Conservation (phyloP, 2,113 vertebrate genomes). For the Numenius arquata region DNA sequence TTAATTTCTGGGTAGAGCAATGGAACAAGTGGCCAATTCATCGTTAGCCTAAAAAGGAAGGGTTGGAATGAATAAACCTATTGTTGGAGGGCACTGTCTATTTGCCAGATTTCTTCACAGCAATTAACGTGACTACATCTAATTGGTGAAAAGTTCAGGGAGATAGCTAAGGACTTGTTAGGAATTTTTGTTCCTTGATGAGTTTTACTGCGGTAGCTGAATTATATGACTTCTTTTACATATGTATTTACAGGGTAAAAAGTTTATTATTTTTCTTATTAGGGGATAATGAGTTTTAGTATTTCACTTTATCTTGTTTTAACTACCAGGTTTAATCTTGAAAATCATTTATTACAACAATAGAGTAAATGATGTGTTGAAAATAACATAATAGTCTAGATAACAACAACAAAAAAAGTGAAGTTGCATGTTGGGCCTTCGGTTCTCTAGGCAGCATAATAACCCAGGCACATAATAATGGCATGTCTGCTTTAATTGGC, state of each 20-base stretch:
- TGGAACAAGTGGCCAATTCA: constrained; percentile 52
- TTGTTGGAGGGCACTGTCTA: constrained; percentile 27
- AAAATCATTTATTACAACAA: constrained; percentile 71
- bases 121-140: constrained; percentile 47
- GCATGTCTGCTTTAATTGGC: constrained; percentile 8
- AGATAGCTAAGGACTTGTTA: constrained; percentile 14
- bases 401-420: not conserved
- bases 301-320: constrained; percentile 53
- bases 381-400: constrained; percentile 63
- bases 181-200: constrained; percentile 35
- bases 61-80: constrained; percentile 57
- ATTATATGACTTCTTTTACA: not conserved
- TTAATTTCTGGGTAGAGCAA: constrained; percentile 40
- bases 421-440: not conserved
- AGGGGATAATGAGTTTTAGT: constrained; percentile 61
- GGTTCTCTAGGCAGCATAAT: not conserved
- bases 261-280: constrained; percentile 41
- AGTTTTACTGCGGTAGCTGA: not conserved
- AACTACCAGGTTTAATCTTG: constrained; percentile 66
- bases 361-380: constrained; percentile 61
- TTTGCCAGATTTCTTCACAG: constrained; percentile 55
- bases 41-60: constrained; percentile 32
- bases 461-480: not conserved
- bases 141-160: constrained; percentile 54
- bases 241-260: constrained; percentile 31